Conservation (phyloP, 2,113 vertebrate genomes). For the Xyliphius kryptos region DNA sequence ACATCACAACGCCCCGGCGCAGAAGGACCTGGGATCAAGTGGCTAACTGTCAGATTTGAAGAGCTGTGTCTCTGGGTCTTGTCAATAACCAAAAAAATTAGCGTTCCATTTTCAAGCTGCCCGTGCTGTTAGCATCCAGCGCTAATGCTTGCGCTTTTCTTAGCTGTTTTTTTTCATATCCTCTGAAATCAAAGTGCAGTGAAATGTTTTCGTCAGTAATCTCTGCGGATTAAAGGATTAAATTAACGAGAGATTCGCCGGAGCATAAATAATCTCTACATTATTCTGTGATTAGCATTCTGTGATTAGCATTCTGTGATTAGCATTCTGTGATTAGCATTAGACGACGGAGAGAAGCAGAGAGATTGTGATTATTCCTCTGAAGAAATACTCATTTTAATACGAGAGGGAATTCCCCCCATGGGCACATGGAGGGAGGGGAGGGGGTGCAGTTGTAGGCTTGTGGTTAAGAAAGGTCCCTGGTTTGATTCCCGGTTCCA, state of each 20-base stretch:
- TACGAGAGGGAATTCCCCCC: conserved; percentile 17
- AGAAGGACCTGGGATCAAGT: conserved; percentile 27
- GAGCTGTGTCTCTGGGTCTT: conserved; percentile 24
- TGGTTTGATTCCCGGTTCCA: no score
- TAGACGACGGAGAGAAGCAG: no score
- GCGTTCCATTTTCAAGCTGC: conserved; percentile 1
- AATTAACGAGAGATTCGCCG: conserved; percentile 56
- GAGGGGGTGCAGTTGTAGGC: no score
- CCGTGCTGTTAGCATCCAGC: conserved; percentile 20
- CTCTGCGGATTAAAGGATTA: conserved; percentile 54
- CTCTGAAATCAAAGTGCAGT: conserved; percentile 50
- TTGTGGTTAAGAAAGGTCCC: no score
- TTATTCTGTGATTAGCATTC: conserved; percentile 54
- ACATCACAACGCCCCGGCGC: neutral
- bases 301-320: no score
- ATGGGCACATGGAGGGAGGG: no score
- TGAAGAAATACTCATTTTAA: conserved; percentile 34
- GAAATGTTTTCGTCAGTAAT: conserved; percentile 60
- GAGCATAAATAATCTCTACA: conserved; percentile 59
- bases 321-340: no score
- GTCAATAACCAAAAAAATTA: conserved; percentile 35
- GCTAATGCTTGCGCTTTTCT: conserved; percentile 9
- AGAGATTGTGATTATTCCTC: conserved; percentile 49
- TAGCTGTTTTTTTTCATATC: no score
- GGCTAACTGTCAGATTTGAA: conserved; percentile 39